phyloP scores from a whole-genome alignment of 1,140 invertebrate species.

The Dinothrombium tinctorium region DNA sequence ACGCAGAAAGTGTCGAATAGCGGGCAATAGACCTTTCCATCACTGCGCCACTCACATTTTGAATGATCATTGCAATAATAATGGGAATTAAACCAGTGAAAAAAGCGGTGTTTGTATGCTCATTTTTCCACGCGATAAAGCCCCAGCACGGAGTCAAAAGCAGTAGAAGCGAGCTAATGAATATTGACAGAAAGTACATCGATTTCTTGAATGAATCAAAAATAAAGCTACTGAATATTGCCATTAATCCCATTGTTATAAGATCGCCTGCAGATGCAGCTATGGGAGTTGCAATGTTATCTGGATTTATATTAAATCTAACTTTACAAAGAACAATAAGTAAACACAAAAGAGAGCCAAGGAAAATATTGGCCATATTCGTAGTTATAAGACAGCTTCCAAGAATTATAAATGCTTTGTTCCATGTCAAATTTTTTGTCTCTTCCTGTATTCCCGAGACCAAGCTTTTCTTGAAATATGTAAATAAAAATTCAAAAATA shows the following conservation, averaged over 20 bases:
- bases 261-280: conserved; percentile 83
- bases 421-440: conserved; percentile 44
- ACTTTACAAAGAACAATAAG: conserved; percentile 23
- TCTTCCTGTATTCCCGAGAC: conserved; percentile 27
- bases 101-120: conserved; percentile 45
- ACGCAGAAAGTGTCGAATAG: conserved; percentile 21
- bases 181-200: background rate
- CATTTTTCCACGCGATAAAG: conserved; percentile 45
- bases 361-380: conserved; percentile 42
- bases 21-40: conserved; percentile 19
- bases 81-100: conserved; percentile 31
- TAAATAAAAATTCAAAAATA: conserved; percentile 53
- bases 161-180: background rate
- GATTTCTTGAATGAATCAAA: conserved; percentile 33
- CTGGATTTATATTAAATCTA: conserved; percentile 21
- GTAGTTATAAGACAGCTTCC: conserved; percentile 67
- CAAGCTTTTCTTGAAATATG: conserved; percentile 49
- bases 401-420: conserved; percentile 54
- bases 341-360: conserved; percentile 11
- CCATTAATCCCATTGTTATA: conserved; percentile 39
- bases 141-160: conserved; percentile 27
- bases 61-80: conserved; percentile 6
- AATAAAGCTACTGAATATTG: conserved; percentile 4
- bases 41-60: conserved; percentile 14
- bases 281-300: conserved; percentile 89